Evolutionary conservation across 2,888 invertebrate genomes (phyloP).

Genomic region (Sepiola atlantica): DNA sequence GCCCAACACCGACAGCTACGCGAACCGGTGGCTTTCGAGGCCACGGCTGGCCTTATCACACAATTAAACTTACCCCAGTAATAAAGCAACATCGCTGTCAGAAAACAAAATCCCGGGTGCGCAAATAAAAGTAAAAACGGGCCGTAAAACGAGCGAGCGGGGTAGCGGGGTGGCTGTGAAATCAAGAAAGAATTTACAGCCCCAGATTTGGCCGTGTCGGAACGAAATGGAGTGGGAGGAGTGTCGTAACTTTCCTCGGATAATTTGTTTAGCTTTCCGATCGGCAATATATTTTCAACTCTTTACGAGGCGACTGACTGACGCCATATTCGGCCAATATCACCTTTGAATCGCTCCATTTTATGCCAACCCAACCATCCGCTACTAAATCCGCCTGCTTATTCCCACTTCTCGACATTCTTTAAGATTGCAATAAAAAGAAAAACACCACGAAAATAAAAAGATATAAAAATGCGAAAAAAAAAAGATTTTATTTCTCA

Average conservation of each 20-base stretch:
- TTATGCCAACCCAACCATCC: not conserved
- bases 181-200: conserved; percentile 4
- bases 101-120: not conserved
- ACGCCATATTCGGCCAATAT: not conserved
- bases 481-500: too few relatives aligned
- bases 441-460: too few relatives aligned
- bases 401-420: too few relatives aligned
- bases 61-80: not conserved
- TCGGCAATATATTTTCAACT: not conserved
- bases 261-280: not conserved
- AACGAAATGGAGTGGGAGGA: not conserved
- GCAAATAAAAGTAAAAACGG: not conserved
- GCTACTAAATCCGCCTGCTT: too few relatives aligned
- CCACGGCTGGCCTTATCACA: not conserved
- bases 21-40: not conserved
- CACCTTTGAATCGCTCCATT: not conserved
- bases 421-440: too few relatives aligned
- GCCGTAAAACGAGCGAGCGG: not conserved
- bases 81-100: not conserved
- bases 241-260: not conserved
- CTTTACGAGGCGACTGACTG: not conserved
- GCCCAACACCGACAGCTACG: not conserved
- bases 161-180: not conserved
- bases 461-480: too few relatives aligned
- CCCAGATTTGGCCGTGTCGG: not conserved